Conservation (phyloP, 2,113 vertebrate genomes). For the Mus pahari region DNA sequence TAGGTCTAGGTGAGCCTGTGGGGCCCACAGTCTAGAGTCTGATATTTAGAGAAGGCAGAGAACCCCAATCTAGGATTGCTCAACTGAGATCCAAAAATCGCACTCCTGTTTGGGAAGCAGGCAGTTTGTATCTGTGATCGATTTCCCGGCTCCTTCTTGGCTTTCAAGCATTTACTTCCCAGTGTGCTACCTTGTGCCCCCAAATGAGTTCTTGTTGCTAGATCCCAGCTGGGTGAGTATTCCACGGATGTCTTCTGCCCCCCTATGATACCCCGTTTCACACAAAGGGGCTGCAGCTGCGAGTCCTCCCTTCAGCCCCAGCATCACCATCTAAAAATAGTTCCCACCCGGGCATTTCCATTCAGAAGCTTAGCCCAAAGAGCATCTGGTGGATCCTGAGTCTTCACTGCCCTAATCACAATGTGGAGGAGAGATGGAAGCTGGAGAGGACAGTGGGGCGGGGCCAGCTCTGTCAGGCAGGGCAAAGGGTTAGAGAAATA, state of each 20-base stretch:
- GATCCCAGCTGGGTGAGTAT: not conserved
- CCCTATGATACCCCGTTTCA: too few relatives aligned
- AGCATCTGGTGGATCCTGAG: accelerated
- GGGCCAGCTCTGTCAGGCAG: accelerated
- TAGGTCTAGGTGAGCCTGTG: accelerated
- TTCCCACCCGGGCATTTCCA: not conserved
- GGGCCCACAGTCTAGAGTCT: too few relatives aligned
- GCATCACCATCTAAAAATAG: not conserved
- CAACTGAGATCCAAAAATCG: not conserved
- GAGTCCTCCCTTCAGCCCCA: accelerated
- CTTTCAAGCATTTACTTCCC: accelerated
- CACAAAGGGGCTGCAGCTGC: accelerated
- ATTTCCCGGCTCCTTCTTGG: accelerated
- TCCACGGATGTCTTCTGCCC: too few relatives aligned
- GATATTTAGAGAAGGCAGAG: not conserved
- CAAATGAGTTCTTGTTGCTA: not conserved
- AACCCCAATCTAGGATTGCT: accelerated
- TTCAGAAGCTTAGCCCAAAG: not conserved
- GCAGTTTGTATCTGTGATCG: not conserved
- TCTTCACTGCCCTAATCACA: not conserved
- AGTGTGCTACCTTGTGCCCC: not conserved
- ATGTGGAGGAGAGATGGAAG: not conserved
- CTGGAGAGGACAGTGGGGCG: accelerated
- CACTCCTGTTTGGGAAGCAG: not conserved
- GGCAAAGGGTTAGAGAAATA: not conserved